Evolutionary conservation across 2,888 invertebrate species (phyloP), one percentile per base, ranked within the genome.

Genomic region (Stenchaetothrips biformis): DNA sequence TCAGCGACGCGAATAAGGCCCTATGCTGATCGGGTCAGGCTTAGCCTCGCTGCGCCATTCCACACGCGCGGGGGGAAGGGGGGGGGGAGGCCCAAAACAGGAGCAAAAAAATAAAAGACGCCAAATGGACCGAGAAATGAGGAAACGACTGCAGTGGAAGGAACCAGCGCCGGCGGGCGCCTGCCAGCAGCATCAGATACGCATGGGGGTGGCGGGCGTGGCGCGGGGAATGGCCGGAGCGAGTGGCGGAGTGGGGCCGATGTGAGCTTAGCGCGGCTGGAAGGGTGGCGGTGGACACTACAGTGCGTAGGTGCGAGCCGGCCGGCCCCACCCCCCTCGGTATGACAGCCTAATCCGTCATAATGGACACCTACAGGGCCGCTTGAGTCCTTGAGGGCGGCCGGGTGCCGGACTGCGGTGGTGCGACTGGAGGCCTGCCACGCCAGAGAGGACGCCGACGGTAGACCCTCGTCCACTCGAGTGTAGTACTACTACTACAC

Each of bases 111-210:
- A 21, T 25, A 21, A 74, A 25, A 21, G 67, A 21, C 67, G 67
- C 67, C 67, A 74, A 74, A 74, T 74, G 67, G 67, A 74, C 21
- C 67, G 67, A 74, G 67, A 74, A 74, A 74, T 74, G 67, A 74
- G 67, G 67, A 74, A 74, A 74, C 67, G 67, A 74, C 67, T 74
- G 67, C 67, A 74, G 67, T 74, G 67, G 67, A 74, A 74, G 25
- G 67, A 74, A 21, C 67, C 11, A 21, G 2, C 21, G 21, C 25
- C 21, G 18, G n/a, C n/a, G n/a, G 21, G 67, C 67, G 67, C 21
- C 67, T 11, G 25, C 21, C 67, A 74, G 21, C 67, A 74, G 67
- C 67, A 74, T 74, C 67, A 74, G 67, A 74, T 74, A 74, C 67
- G 21, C 8, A 25, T 8, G 21, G 7, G 67, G n/a, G 67, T 21